Evolutionary conservation across 2,888 invertebrate species (phyloP), one percentile per base, ranked within the genome.

Genomic region (Neria commutata): DNA sequence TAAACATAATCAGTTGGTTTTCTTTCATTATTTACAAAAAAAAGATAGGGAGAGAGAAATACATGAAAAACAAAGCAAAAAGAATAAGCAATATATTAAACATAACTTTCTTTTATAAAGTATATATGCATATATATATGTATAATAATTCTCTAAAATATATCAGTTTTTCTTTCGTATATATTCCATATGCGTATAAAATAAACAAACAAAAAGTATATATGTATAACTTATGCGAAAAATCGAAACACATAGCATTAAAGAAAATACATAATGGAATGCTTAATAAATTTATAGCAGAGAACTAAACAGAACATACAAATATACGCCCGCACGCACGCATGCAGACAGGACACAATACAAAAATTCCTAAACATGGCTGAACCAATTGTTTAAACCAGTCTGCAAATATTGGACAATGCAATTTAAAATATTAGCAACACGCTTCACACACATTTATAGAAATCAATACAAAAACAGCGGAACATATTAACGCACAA

Each of bases 1-100:
- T 65, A 62, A 64, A 64, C 63, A 60, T 64, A 62, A 66, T 64
- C 66, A 66, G 62, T 61, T 47, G 49, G 24, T 60, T 56, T 29
- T 8, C 34, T 40, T 24, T 57, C 56, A 58, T 29, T 62, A 62
- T 64, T 64, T 62, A 64, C 61, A 64, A 62, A 61, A 60, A 58
- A 63, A 56, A 54, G 51, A 50, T 52, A 58, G 56, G 58, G 53
- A 40, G 21, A 53, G 51, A 46, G 55, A 33, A n/a, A n/a, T n/a
- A n/a, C n/a, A n/a, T n/a, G n/a, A n/a, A n/a, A n/a, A n/a, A n/a
- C n/a, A n/a, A n/a, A 46, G 48, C 46, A 59, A 58, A 56, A 29
- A n/a, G n/a, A 42, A 60, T 24, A 14, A 29, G 11, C 46, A 33
- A 45, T 23, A 11, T 21, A 33, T 50, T 54, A 54, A 26, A 21